A percentile compares a stretch with the other conserved stretches of the same genome.
These are phyloP conservation scores for Gallinago paraguaiae DNA, from an alignment of 2,113 vertebrate species.

Conservation along the genomic window DNA sequence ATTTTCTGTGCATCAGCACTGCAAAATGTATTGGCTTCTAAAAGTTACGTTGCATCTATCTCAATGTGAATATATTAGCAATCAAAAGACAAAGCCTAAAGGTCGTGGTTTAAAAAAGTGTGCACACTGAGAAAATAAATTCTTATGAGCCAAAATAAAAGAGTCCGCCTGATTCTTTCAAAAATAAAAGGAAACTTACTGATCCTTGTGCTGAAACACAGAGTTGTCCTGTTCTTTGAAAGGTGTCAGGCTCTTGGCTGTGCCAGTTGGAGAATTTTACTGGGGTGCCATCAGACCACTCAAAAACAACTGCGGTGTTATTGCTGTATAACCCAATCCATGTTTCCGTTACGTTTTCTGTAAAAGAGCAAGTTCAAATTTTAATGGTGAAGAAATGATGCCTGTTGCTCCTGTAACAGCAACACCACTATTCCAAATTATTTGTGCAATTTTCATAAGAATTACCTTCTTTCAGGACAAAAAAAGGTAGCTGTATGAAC, in stretches of 20 bases:
- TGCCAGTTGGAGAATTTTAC: slow-evolving; percentile 88
- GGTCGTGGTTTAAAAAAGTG: not conserved
- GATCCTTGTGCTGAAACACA: slow-evolving; percentile 81
- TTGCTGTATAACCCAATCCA: slow-evolving; percentile 89
- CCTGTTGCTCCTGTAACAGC: not conserved
- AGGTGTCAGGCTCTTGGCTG: slow-evolving; percentile 80
- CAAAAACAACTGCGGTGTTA: slow-evolving; percentile 72
- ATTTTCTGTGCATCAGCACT: not conserved
- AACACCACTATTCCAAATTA: not conserved
- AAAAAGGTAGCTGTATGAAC: not conserved
- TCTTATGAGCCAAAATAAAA: not conserved
- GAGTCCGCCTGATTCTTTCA: not conserved
- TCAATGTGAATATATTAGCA: not conserved
- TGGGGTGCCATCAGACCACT: slow-evolving; percentile 85
- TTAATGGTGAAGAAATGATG: not conserved
- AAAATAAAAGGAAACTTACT: slow-evolving; percentile 75
- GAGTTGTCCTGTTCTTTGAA: slow-evolving; percentile 65
- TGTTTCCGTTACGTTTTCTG: slow-evolving; percentile 77
- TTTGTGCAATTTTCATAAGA: not conserved
- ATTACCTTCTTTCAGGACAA: not conserved
- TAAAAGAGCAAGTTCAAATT: slow-evolving; percentile 58
- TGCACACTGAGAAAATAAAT: not conserved
- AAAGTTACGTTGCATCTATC: not conserved
- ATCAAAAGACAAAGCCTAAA: not conserved
- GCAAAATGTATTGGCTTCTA: not conserved